A percentile compares a stretch with the other conserved stretches of the same genome.
phyloP scores from a whole-genome alignment of 1,140 invertebrate genomes.

The Zaprionus ornatus region DNA sequence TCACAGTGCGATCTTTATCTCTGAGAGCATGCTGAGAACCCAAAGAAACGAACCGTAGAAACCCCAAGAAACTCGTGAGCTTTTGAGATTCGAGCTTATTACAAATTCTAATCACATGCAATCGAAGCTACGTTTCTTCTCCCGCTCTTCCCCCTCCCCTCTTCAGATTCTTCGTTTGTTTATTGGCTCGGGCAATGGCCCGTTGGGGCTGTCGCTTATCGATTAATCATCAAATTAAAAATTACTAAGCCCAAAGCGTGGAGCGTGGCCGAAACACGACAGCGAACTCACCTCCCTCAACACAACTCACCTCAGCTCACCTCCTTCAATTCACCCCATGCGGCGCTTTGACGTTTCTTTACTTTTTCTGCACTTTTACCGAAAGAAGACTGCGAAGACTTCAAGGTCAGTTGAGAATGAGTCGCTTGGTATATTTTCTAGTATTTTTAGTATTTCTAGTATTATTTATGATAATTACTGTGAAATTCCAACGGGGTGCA shows the following conservation, averaged over 20 bases:
- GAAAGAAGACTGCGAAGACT: neutral
- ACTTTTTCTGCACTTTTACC: neutral
- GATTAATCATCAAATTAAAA: slow-evolving; percentile 81
- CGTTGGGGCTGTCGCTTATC: slow-evolving; percentile 66
- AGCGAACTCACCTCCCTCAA: slow-evolving; percentile 17
- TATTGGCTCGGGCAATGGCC: slow-evolving; percentile 58
- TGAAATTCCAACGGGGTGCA: slow-evolving; percentile 25
- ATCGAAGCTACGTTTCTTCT: slow-evolving; percentile 50
- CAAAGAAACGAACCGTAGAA: neutral
- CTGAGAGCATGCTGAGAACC: slow-evolving; percentile 53
- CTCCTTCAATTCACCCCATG: neutral
- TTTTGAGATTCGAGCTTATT: slow-evolving; percentile 67
- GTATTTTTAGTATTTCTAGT: slow-evolving; percentile 10
- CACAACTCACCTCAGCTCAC: neutral
- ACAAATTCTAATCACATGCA: slow-evolving; percentile 80
- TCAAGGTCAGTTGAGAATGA: neutral
- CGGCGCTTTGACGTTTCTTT: neutral
- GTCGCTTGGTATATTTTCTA: neutral
- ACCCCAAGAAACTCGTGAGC: slow-evolving; percentile 17
- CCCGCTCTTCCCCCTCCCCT: slow-evolving; percentile 2
- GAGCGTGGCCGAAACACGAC: slow-evolving; percentile 70
- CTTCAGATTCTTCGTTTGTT: neutral
- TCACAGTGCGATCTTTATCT: slow-evolving; percentile 66
- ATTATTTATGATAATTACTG: slow-evolving; percentile 49
- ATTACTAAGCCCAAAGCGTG: slow-evolving; percentile 74